A percentile compares a stretch with the other conserved stretches of the same genome.
phyloP scores from a whole-genome alignment of 2,888 invertebrate genomes.

The Pyrrhosoma nymphula region DNA sequence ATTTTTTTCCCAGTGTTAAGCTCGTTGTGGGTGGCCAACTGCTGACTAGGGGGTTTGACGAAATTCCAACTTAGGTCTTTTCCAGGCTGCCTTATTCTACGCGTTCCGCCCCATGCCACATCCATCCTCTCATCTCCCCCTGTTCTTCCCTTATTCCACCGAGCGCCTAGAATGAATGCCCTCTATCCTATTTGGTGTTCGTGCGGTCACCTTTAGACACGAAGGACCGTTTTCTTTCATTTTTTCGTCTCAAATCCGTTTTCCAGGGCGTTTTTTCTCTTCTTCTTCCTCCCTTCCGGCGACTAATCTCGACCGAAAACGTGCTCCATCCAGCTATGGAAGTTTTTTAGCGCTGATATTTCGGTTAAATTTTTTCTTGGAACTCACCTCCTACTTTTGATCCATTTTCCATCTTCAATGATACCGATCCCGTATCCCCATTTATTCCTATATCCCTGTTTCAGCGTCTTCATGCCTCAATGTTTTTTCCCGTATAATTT shows the following conservation, averaged over 20 bases:
- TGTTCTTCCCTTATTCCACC: neutral
- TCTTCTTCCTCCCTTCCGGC: neutral
- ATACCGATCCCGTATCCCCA: neutral
- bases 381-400: neutral
- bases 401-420: neutral
- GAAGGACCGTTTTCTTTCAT: neutral
- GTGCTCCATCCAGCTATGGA: neutral
- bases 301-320: neutral
- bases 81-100: neutral
- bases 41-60: neutral
- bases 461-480: neutral
- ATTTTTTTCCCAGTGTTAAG: too few species aligned
- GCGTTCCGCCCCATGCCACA: neutral
- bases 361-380: neutral
- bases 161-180: neutral
- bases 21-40: too few species aligned
- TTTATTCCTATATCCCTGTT: neutral
- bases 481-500: neutral
- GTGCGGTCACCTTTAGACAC: neutral
- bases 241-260: conserved; percentile 8
- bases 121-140: neutral
- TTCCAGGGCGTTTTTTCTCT: neutral
- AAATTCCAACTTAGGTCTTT: neutral
- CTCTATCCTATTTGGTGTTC: neutral
- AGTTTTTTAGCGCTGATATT: neutral